Percentiles rank a stretch among this genome's conserved stretches.
Conservation (phyloP, 2,113 vertebrate genomes). For the Gambusia affinis region DNA sequence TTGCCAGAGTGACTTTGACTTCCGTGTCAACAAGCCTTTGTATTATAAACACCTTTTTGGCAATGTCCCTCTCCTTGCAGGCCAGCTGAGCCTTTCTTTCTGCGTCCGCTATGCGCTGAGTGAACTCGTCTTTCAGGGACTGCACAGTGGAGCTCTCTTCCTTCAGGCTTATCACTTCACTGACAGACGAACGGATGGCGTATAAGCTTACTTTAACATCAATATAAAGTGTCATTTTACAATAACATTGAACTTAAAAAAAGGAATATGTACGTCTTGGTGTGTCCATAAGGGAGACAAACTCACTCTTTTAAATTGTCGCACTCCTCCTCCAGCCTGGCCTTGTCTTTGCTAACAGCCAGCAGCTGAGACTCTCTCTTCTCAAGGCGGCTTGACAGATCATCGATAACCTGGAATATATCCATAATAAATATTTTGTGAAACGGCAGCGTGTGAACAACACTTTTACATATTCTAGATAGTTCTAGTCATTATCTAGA, state of each 20-base stretch:
- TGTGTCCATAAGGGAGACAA: not conserved
- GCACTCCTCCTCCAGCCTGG: slow-evolving; percentile 90
- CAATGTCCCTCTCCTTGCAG: slow-evolving; percentile 95
- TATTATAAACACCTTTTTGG: slow-evolving; percentile 88
- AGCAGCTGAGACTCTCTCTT: slow-evolving; percentile 94
- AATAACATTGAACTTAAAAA: not conserved
- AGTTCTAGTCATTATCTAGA: no score
- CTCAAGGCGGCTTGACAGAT: slow-evolving; percentile 90
- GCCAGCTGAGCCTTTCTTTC: slow-evolving; percentile 95
- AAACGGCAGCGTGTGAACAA: no score
- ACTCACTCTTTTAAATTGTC: slow-evolving; percentile 99
- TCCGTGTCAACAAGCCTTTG: not conserved
- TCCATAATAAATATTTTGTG: not conserved
- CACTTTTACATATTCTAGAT: no score
- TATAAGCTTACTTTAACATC: slow-evolving; percentile 16
- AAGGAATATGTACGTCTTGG: no score
- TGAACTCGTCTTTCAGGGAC: slow-evolving; percentile 95
- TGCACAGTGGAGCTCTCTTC: slow-evolving; percentile 92
- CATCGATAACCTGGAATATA: slow-evolving; percentile 85
- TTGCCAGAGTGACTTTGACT: not conserved
- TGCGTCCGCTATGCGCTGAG: slow-evolving; percentile 94
- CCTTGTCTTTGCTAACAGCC: slow-evolving; percentile 95
- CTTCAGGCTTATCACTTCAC: slow-evolving; percentile 91
- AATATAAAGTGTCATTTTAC: not conserved
- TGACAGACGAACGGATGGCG: slow-evolving; percentile 65